A percentile compares a stretch with the other conserved stretches of the same genome.
Conservation (phyloP, 2,797 vertebrate genomes). For the Spea hammondii region DNA sequence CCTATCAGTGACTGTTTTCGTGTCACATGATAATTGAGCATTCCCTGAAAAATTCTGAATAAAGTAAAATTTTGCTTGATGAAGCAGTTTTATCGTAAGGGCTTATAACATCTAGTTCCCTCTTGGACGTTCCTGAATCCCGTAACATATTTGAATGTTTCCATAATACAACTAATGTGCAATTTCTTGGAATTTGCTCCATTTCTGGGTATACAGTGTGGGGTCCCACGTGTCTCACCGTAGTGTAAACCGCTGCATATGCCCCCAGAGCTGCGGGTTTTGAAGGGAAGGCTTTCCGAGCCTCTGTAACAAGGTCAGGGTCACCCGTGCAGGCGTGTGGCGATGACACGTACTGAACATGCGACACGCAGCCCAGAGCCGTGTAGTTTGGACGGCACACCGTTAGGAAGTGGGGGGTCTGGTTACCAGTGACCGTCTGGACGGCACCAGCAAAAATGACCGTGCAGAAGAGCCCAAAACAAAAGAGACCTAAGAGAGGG, state of each 20-base stretch:
- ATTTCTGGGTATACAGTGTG: not conserved
- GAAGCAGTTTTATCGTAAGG: too few relatives aligned
- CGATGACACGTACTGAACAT: slow-evolving; percentile 78
- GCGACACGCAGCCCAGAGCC: slow-evolving; percentile 80
- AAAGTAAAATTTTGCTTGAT: too few relatives aligned
- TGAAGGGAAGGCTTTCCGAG: slow-evolving; percentile 88
- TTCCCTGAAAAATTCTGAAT: too few relatives aligned
- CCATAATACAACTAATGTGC: too few relatives aligned
- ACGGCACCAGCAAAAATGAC: slow-evolving; percentile 90
- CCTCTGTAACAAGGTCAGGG: slow-evolving; percentile 77
- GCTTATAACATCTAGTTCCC: too few relatives aligned
- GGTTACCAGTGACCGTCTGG: slow-evolving; percentile 91
- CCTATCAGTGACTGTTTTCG: too few relatives aligned
- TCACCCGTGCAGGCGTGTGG: slow-evolving; percentile 76
- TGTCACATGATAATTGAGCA: too few relatives aligned
- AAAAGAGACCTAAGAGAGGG: slow-evolving; percentile 77
- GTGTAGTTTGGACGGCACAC: slow-evolving; percentile 91
- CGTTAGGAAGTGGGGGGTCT: slow-evolving; percentile 86
- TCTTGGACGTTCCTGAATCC: too few relatives aligned
- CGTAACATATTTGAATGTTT: too few relatives aligned
- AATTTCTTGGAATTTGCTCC: too few relatives aligned
- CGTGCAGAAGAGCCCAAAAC: slow-evolving; percentile 88
- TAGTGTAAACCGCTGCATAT: slow-evolving; percentile 86
- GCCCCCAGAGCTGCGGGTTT: slow-evolving; percentile 87
- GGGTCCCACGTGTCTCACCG: slow-evolving; percentile 6